Percentiles rank a stretch among this genome's conserved stretches.
Evolutionary conservation across 2,797 vertebrate species (phyloP).

Genomic region (Calcarius lapponicus): DNA sequence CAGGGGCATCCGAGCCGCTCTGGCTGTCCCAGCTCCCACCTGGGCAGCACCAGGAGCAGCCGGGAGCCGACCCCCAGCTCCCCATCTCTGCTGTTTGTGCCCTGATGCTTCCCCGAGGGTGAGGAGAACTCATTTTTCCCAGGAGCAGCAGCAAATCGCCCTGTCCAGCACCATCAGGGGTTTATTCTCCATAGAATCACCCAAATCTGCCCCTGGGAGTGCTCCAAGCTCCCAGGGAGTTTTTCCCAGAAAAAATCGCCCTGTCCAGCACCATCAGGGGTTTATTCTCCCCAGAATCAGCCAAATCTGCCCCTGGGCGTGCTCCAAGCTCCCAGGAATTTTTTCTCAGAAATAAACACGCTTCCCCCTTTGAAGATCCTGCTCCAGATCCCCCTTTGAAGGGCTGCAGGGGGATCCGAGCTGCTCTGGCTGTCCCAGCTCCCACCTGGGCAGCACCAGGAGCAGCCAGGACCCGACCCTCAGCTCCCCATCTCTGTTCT

Average conservation of each 20-base stretch:
- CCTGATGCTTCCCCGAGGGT: fast-evolving
- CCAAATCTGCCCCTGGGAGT: fast-evolving
- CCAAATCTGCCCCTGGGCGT: too few relatives aligned
- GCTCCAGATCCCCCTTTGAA: too few relatives aligned
- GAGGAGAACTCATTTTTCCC: neutral
- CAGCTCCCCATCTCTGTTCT: neutral
- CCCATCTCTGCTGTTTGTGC: neutral
- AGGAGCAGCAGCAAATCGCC: neutral
- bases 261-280: too few relatives aligned
- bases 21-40: neutral
- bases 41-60: neutral
- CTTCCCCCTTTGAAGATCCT: too few relatives aligned
- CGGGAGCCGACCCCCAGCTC: neutral
- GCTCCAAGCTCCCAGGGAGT: fast-evolving
- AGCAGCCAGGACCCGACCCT: neutral
- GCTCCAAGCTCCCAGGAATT: too few relatives aligned
- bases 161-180: fast-evolving
- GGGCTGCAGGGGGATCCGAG: neutral
- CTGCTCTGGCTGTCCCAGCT: neutral
- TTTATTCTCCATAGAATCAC: neutral
- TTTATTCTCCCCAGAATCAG: too few relatives aligned
- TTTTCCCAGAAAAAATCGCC: neutral
- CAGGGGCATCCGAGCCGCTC: neutral
- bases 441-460: neutral
- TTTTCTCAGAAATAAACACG: conserved; percentile 64